A percentile compares a stretch with the other conserved stretches of the same genome.
Conservation (phyloP, 2,888 invertebrate species). For the Lysandra coridon region DNA sequence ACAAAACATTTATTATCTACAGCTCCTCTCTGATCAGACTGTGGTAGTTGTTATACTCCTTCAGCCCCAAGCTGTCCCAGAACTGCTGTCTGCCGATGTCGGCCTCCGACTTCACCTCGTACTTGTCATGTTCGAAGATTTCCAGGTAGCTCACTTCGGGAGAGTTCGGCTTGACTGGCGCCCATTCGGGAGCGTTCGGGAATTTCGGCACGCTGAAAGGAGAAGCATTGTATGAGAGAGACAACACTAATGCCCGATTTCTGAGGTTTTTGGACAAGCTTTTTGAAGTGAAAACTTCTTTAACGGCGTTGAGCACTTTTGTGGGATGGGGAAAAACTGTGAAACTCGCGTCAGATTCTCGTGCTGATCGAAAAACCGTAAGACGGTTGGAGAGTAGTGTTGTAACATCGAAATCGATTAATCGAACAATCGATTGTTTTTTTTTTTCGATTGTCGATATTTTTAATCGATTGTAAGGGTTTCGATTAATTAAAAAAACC, state of each 20-base stretch:
- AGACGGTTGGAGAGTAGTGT: too few relatives aligned
- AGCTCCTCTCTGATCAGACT: conserved; percentile 15
- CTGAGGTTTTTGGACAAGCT: too few relatives aligned
- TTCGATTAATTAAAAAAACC: too few relatives aligned
- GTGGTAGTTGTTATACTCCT: conserved; percentile 20
- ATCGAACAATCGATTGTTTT: too few relatives aligned
- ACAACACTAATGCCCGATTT: neutral
- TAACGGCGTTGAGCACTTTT: too few relatives aligned
- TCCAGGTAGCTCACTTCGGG: neutral
- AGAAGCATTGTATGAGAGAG: neutral
- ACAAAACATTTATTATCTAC: conserved; percentile 2
- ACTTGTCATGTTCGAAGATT: neutral
- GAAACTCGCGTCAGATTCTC: too few relatives aligned
- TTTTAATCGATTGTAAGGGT: too few relatives aligned
- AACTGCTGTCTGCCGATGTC: conserved; percentile 17
- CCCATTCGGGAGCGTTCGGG: conserved; percentile 12
- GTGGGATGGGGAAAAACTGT: too few relatives aligned
- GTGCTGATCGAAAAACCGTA: too few relatives aligned
- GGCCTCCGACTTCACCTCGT: neutral
- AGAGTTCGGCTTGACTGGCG: neutral
- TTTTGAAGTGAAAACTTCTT: too few relatives aligned
- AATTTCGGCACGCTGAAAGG: conserved; percentile 4
- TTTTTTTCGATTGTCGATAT: too few relatives aligned
- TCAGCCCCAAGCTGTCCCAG: conserved; percentile 8
- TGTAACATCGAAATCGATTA: too few relatives aligned